A percentile compares a stretch with the other conserved stretches of the same genome.
Conservation (phyloP, 2,113 vertebrate genomes). For the Heptranchias perlo region DNA sequence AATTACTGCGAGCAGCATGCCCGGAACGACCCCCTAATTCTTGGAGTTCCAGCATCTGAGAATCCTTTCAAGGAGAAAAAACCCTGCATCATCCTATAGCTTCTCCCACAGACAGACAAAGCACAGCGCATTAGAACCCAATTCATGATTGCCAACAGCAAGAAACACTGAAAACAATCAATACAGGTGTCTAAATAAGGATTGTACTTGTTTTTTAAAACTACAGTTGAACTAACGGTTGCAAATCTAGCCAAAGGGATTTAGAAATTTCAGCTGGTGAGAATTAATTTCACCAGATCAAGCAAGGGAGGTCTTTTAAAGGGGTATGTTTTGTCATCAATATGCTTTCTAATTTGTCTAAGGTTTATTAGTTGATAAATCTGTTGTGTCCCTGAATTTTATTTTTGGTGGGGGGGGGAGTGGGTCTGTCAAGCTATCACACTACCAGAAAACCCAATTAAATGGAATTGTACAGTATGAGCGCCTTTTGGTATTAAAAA, state of each 20-base stretch:
- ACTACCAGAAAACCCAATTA: background rate
- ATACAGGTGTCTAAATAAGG: constrained; percentile 10
- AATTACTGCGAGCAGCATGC: constrained; percentile 93
- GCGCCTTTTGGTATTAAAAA: background rate
- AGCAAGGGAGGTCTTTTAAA: background rate
- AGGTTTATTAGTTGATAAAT: background rate
- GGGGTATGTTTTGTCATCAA: background rate
- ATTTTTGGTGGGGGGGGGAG: background rate
- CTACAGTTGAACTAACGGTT: background rate
- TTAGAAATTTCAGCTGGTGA: constrained; percentile 18
- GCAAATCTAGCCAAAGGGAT: background rate
- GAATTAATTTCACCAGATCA: background rate
- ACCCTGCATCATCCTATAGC: constrained; percentile 89
- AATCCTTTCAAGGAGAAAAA: constrained; percentile 99
- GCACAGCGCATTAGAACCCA: background rate
- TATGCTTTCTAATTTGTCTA: constrained; percentile 25
- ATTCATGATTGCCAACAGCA: constrained; percentile 17
- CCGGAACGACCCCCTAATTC: constrained; percentile 81
- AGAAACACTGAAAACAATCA: background rate
- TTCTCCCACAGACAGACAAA: background rate
- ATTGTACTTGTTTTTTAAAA: constrained; percentile 25
- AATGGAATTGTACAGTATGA: background rate
- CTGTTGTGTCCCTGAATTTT: background rate
- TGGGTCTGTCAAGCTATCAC: background rate
- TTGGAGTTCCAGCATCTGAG: constrained; percentile 87